Evolutionary conservation across 2,797 vertebrate species (phyloP), one percentile per base, ranked within the genome.

Genomic region (Gila robusta): DNA sequence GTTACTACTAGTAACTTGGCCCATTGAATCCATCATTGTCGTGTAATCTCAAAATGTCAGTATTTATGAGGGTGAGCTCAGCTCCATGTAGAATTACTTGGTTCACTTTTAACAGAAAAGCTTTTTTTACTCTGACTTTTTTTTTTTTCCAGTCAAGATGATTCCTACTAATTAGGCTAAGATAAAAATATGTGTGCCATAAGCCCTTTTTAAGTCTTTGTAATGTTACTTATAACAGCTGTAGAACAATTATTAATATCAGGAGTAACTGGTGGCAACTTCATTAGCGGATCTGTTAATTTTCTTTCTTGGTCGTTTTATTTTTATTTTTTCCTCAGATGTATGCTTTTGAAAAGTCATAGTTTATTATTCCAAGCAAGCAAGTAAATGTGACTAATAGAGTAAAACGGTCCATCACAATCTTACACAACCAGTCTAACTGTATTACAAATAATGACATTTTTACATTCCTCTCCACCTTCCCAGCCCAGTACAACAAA

Each of bases 401-500:
- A 66, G 62, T 80, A 67, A 67, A 67, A 80, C 1, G 2, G 23
- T 32, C 5, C 8, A 59, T 5, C 70, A 26, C 2, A 39, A 67
- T 26, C 32, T 77, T n/a, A 67, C 82, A 41, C 6, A 77, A 49
- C 47, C 59, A 54, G 59, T 66, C 32, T 39, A 41, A 19, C 37
- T 56, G 32, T 26, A 28, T 77, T 67, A 67, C 5, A 77, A 28
- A 21, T 67, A 77, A 54, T 21, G 6, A 12, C 1, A 1, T 74
- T 74, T 73, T 64, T 37, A 54, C 62, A 84, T 84, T 84, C 59
- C 71, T 49, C 41, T 66, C 56, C 72, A 28, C 72, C 72, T 66
- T 73, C 59, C 59, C 72, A 67, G 32, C 72, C 62, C 62, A 52
- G 14, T 52, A 2, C 35, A 49, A 35, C 28, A 49, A 5, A 37